A percentile compares a stretch with the other conserved stretches of the same genome.
Evolutionary conservation across 2,113 vertebrate genomes (phyloP).

Genomic region (Donacobius atricapilla): DNA sequence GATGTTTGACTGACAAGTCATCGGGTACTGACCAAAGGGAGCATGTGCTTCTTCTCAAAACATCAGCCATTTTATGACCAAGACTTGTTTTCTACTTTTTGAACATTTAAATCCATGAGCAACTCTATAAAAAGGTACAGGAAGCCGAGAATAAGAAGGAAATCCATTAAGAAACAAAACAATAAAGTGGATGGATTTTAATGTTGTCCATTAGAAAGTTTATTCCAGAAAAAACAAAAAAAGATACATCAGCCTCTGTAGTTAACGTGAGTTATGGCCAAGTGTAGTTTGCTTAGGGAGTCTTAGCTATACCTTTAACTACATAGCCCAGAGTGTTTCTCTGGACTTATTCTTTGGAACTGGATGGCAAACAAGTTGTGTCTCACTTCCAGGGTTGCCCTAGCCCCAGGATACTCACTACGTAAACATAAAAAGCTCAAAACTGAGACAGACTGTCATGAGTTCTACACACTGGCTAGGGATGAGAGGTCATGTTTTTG

Average conservation of each 20-base stretch:
- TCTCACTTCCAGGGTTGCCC: background rate
- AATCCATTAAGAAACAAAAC: background rate
- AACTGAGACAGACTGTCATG: background rate
- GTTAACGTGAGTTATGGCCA: background rate
- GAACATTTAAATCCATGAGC: background rate
- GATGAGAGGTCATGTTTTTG: background rate
- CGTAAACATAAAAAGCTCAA: background rate
- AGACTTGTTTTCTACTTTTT: background rate
- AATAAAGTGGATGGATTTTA: background rate
- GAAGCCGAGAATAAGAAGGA: background rate
- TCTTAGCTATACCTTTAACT: background rate
- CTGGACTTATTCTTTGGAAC: background rate
- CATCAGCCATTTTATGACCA: background rate
- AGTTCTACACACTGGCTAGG: background rate
- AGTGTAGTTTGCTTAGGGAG: background rate
- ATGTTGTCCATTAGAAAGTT: background rate
- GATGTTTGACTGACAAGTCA: constrained; percentile 6
- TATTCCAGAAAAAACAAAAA: background rate
- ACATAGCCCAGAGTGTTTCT: background rate
- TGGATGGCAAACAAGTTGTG: background rate
- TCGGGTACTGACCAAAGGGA: background rate
- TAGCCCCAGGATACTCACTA: background rate
- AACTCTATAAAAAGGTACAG: background rate
- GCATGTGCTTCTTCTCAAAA: background rate
- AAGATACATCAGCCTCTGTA: background rate